A percentile compares a stretch with the other conserved stretches of the same genome.
Conservation (phyloP, 2,888 invertebrate genomes). For the Clepsis dumicolana region DNA sequence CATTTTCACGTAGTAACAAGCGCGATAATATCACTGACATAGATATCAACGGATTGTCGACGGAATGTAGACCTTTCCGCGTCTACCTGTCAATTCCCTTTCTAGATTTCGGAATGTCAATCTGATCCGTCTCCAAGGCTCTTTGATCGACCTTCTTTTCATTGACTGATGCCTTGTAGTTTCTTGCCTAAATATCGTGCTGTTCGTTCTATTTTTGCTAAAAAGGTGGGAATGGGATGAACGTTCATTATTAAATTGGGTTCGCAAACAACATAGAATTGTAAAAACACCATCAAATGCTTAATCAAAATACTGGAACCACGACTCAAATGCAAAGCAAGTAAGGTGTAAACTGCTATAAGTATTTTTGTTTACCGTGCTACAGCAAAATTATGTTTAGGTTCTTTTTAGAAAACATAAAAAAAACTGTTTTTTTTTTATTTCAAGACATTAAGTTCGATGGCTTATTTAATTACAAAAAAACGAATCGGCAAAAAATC, state of each 20-base stretch:
- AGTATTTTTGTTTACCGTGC: too few relatives aligned
- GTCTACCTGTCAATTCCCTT: slow-evolving; percentile 2
- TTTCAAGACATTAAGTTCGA: too few relatives aligned
- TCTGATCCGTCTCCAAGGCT: background rate
- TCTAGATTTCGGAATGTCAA: slow-evolving; percentile 10
- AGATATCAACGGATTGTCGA: background rate
- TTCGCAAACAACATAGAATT: background rate
- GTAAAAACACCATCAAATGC: background rate
- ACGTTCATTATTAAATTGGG: slow-evolving; percentile 1
- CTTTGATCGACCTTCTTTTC: slow-evolving; percentile 1
- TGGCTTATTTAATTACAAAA: too few relatives aligned
- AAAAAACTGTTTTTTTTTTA: too few relatives aligned
- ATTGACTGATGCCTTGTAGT: slow-evolving; percentile 6
- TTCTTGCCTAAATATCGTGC: background rate
- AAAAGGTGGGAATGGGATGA: background rate
- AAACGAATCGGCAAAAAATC: too few relatives aligned
- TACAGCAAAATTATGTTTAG: too few relatives aligned
- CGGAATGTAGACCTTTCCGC: background rate
- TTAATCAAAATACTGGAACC: background rate
- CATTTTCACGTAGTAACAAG: too few relatives aligned
- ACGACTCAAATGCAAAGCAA: background rate
- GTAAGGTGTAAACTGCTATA: background rate
- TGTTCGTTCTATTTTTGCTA: background rate
- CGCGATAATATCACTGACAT: too few relatives aligned
- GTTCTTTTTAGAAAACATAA: too few relatives aligned